Evolutionary conservation across 2,888 invertebrate genomes (phyloP).

Genomic region (Volucella zonaria): DNA sequence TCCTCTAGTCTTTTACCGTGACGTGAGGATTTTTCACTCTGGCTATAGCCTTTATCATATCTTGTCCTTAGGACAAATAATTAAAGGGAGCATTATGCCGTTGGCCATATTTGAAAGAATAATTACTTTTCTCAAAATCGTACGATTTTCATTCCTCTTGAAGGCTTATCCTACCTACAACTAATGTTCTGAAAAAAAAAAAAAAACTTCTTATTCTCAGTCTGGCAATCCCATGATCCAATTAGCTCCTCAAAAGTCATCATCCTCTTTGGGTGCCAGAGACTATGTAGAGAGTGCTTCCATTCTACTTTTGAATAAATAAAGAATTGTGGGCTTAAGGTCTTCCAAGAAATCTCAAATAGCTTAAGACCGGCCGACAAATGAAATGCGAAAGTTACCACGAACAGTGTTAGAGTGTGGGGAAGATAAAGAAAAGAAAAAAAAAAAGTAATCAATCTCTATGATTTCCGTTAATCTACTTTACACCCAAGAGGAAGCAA

Average conservation of each 20-base stretch:
- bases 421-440: neutral
- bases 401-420: neutral
- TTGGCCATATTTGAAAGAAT: too few relatives aligned
- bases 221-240: conserved; percentile 3
- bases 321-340: conserved; percentile 1
- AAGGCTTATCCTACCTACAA: too few relatives aligned
- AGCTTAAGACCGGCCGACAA: conserved; percentile 18
- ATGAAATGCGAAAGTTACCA: conserved; percentile 8
- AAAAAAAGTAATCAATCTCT: conserved; percentile 66
- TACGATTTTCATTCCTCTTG: too few relatives aligned
- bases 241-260: conserved; percentile 8
- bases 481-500: conserved; percentile 59
- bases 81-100: too few relatives aligned
- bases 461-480: conserved; percentile 70
- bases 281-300: neutral
- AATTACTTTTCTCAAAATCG: too few relatives aligned
- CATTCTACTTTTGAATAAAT: neutral
- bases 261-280: neutral
- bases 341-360: conserved; percentile 2
- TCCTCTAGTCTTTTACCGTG: too few relatives aligned
- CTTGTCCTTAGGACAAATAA: too few relatives aligned
- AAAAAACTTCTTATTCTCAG: neutral
- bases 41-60: too few relatives aligned
- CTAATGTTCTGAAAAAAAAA: neutral
- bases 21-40: too few relatives aligned